Base-by-base conservation (phyloP, 2,797 vertebrate species). In the Kryptopterus vitreolus region DNA sequence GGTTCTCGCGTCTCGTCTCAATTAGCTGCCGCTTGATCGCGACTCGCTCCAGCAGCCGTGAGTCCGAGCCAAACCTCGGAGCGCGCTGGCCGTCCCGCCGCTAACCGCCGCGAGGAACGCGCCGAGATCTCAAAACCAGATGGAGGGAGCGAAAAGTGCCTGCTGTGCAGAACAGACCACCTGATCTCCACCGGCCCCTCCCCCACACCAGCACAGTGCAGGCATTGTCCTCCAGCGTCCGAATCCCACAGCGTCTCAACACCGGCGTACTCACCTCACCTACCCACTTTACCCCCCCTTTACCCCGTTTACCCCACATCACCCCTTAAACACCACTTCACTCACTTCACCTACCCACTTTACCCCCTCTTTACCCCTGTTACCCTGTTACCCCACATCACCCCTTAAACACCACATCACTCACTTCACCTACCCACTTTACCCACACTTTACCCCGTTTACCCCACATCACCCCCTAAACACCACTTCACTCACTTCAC, bases 221-320 rank as follows among this genome's bases (percentile, higher is more conserved):
- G 85, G 94, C 94, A 95, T 97, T 98, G 96, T 98, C 94, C 94
- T 92, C 86, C 90, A 92, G 90, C 88, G n/a, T 92, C 93, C 94
- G 24, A 50, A 48, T 87, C 93, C 94, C 94, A n/a, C 94, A 92
- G 95, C 95, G 96, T 93, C 94, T 95, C 93, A 92, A 87, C n/a
- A n/a, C n/a, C n/a, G n/a, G 93, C 95, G n/a, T 94, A 94, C 93
- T 88, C 87, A 84, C 89, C 87, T 84, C 84, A 6, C 12, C 31
- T n/a, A 62, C 59, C 24, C 24, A n/a, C n/a, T n/a, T n/a, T n/a
- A n/a, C n/a, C n/a, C 29, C 24, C n/a, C 29, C 59, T 11, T 15
- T 18, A 52, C 16, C 16, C 13, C 50, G n/a, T n/a, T n/a, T n/a
- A n/a, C 12, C 50, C 16, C 50, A 11, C 13, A 52, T 15, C 50